These are phyloP conservation scores for Thereva nobilitata DNA, from an alignment of 2,888 invertebrate genomes.

Conservation along the genomic window DNA sequence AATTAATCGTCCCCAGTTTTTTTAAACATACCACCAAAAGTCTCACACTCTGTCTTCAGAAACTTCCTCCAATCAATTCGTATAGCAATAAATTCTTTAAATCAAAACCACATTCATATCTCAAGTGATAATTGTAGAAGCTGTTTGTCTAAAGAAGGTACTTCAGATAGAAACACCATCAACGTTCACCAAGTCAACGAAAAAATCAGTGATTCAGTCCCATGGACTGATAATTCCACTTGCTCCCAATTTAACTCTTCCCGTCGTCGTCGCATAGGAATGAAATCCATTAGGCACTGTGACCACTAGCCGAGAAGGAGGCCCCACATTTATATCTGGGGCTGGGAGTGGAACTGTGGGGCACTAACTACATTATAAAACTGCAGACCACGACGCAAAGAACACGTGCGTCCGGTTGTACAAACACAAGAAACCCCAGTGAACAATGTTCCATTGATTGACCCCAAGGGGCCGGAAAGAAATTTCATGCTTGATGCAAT, in stretches of 20 bases:
- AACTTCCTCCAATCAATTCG: no score
- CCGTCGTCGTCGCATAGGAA: neutral
- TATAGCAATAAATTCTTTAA: no score
- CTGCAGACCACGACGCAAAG: constrained; percentile 28
- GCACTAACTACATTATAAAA: neutral
- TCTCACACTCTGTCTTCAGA: no score
- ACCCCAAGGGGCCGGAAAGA: constrained; percentile 42
- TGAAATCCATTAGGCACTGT: neutral
- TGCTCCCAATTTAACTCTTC: constrained; percentile 36
- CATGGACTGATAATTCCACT: constrained; percentile 35
- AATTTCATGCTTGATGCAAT: constrained; percentile 42
- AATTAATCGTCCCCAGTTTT: no score
- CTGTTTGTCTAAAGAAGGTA: no score
- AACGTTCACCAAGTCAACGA: no score
- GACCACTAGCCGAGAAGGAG: neutral
- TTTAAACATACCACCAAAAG: no score
- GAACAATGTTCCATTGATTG: constrained; percentile 44
- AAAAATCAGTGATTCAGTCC: neutral
- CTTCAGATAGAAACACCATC: no score
- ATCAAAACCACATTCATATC: no score
- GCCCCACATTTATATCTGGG: no score
- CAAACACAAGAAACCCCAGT: constrained; percentile 19
- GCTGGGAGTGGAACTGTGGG: no score
- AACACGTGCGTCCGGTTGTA: constrained; percentile 44
- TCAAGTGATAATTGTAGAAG: no score